Evolutionary conservation across 2,113 vertebrate species (phyloP), one percentile per base, ranked within the genome.

Genomic region (Rafetus swinhoei): DNA sequence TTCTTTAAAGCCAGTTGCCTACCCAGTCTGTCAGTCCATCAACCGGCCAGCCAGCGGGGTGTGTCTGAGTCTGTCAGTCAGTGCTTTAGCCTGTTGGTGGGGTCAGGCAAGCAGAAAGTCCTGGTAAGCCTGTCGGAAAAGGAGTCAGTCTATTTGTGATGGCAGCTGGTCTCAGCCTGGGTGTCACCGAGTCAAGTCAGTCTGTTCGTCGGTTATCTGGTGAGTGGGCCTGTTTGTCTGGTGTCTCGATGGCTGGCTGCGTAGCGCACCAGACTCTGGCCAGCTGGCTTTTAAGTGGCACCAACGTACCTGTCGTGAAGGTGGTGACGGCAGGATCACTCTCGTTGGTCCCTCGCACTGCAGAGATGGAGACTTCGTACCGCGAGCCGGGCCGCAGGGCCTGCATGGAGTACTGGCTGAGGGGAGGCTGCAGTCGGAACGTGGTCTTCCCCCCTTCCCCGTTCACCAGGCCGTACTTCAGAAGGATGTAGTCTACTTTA

Each of bases 371-470:
- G 13, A 99, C 99, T 93, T 98, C 97, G 13, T 99, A 99, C 82
- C 65, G 98, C 13, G 98, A 98, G 7, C 99, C 99, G 0, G 99
- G 99, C 79, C 98, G 97, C 89, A 99, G 98, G 85, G 99, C 99
- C 98, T 99, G 98, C 89, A 99, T 98, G 19, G 99, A 99, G 97
- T 99, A 99, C 94, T 99, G 99, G 97, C 99, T 99, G 92, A 99
- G 98, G 7, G 99, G 99, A 19, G 99, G 99, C 98, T 99, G 99
- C 52, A 99, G 98, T 88, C 99, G 98, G 97, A 99, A 99, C 45
- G 98, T 99, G 81, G 99, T 99, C 87, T 97, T 98, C 1, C 99
- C 99, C 1, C 98, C 99, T 88, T 99, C 98, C 24, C 98, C 98
- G 0, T 98, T 98, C 8, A 98, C 97, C 76, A 99, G 97, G 90